phyloP scores from a whole-genome alignment of 2,888 invertebrate species.

The Embidobia sp. region DNA sequence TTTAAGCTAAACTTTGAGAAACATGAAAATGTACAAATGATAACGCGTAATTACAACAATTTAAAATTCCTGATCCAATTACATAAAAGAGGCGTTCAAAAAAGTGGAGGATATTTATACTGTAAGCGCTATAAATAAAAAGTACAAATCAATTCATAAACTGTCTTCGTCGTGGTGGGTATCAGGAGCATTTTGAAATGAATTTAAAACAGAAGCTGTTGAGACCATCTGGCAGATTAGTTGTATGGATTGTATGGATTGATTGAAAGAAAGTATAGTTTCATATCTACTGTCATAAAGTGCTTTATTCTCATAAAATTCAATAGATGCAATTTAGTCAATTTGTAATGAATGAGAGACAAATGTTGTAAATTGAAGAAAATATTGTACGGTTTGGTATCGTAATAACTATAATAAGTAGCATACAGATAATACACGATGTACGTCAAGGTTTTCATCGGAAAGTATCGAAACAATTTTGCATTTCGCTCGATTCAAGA shows the following conservation, averaged over 20 bases:
- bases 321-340: slow-evolving; percentile 69
- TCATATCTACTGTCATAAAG: slow-evolving; percentile 71
- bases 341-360: slow-evolving; percentile 69
- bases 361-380: slow-evolving; percentile 69
- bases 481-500: slow-evolving; percentile 47
- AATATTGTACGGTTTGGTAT: slow-evolving; percentile 69
- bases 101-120: no score
- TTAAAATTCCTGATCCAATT: no score
- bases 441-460: slow-evolving; percentile 71
- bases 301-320: slow-evolving; percentile 77
- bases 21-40: no score
- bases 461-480: slow-evolving; percentile 70
- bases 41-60: no score
- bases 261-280: slow-evolving; percentile 10
- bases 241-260: neutral
- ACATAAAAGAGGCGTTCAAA: no score
- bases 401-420: slow-evolving; percentile 68
- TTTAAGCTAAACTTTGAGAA: no score
- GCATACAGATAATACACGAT: slow-evolving; percentile 69
- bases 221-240: no score
- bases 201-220: no score
- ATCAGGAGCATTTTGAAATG: no score
- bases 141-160: no score
- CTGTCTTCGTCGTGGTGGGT: no score
- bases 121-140: no score